Evolutionary conservation across 2,113 vertebrate species (phyloP), one percentile per base, ranked within the genome.

Genomic region (Dasyornis broadbenti): DNA sequence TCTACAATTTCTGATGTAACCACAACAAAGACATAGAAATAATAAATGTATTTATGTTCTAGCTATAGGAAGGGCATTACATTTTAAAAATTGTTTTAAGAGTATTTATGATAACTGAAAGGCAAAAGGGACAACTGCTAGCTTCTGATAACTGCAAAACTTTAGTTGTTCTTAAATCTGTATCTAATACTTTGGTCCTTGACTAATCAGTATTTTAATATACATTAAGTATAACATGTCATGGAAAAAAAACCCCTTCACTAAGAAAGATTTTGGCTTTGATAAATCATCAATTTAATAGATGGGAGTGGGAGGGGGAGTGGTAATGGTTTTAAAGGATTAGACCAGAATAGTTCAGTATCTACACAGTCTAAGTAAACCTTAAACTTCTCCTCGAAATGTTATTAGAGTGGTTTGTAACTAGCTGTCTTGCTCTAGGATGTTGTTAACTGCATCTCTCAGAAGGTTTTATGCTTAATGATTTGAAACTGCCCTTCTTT

Each of bases 401-500:
- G 76, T 90, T 71, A 18, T 79, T 81, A 15, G 24, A 45, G 10
- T 50, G 68, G 39, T 50, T 89, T 92, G 52, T 72, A 87, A 68
- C 47, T 57, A 70, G 15, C 18, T 91, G 28, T 70, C 69, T 94
- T 84, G 73, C 33, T 63, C 49, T 85, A 33, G 19, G 28, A 90
- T 54, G 26, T 44, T 76, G 50, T 78, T 93, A 95, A 78, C 35
- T 81, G 54, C 35, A 80, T 50, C 52, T 64, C 56, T 82, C 6
- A 4, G 20, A 70, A 70, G 68, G 11, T 45, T 95, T 81, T 90
- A 71, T 76, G 53, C 50, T 80, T 90, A 83, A 82, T 86, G 40
- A 90, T 90, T 94, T 93, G 63, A 94, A 88, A 60, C 70, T 70
- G 12, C 44, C 71, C 63, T 88, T 91, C 50, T 93, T 88, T 59